Evolutionary conservation across 2,888 invertebrate genomes (phyloP).

Genomic region (Chaitophorus viminalis): DNA sequence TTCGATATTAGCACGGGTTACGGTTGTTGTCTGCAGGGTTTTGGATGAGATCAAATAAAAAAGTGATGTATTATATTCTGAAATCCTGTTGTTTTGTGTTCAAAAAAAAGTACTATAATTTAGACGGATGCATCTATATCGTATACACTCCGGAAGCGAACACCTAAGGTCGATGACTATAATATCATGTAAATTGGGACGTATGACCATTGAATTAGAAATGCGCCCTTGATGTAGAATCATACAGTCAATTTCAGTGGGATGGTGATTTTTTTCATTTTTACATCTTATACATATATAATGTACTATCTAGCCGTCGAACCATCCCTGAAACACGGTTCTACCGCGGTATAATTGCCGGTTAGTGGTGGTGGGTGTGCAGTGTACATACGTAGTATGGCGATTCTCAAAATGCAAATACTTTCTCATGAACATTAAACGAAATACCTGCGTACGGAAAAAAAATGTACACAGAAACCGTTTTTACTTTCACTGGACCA

Average conservation of each 20-base stretch:
- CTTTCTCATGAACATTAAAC: not conserved
- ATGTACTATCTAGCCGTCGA: too few species aligned
- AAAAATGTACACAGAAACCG: not conserved
- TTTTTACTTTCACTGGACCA: constrained; percentile 45
- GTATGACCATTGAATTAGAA: constrained; percentile 55
- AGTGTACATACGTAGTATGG: not conserved
- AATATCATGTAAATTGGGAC: not conserved
- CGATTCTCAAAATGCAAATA: not conserved
- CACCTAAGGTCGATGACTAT: constrained; percentile 32
- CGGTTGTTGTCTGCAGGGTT: not conserved
- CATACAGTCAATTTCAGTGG: not conserved
- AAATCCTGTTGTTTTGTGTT: constrained; percentile 1
- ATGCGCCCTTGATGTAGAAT: constrained; percentile 39
- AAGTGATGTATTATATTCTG: not conserved
- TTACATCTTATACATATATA: too few species aligned
- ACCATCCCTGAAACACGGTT: too few species aligned
- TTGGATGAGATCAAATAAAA: not conserved
- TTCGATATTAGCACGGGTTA: not conserved
- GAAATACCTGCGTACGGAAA: not conserved
- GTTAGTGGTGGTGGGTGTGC: too few species aligned
- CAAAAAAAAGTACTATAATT: constrained; percentile 7
- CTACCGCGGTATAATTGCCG: too few species aligned
- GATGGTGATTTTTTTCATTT: too few species aligned
- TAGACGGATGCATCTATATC: not conserved
- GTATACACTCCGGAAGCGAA: constrained; percentile 28